Evolutionary conservation across 2,888 invertebrate species (phyloP), one percentile per base, ranked within the genome.

Genomic region (Galeruca laticollis): DNA sequence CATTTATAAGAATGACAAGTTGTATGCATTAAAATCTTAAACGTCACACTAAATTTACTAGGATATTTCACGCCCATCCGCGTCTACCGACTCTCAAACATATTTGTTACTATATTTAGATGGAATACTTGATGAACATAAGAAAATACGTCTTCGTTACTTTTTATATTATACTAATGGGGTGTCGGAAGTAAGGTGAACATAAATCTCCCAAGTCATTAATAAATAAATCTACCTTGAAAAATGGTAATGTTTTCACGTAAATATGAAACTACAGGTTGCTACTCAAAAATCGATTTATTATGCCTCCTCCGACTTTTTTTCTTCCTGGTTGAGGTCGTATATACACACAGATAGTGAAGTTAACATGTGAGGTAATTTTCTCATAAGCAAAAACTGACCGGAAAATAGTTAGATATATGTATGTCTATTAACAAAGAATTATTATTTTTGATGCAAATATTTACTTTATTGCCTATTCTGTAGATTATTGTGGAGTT

Each of bases 51-150:
- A 52, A 52, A 26, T 52, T 52, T n/a, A 59, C 37, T 37, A 26
- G 47, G 9, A 60, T 66, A 66, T 66, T 66, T 51, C 21, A 60
- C 35, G 65, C 59, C 49, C 66, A 59, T 66, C 66, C 66, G 66
- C 59, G 51, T 59, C 15, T 49, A 9, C n/a, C 33, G 59, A 3
- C 51, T 57, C 47, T 35, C 35, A 37, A 66, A 66, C 66, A 51
- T 66, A 66, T 66, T 66, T 51, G 66, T 66, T 51, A 51, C 59
- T 66, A 66, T 66, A 51, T 66, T 66, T 66, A 66, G 49, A 26
- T 21, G 11, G 37, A 63, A 59, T 15, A n/a, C 11, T 26, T 31
- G n/a, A 49, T 13, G 57, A 51, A 51, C 47, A 49, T 31, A 21
- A 33, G 57, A 57, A 26, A 59, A 59, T 59, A 54, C 31, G 31